phyloP scores from a whole-genome alignment of 2,113 vertebrate genomes.

The Rhinopomastus cyanomelas region DNA sequence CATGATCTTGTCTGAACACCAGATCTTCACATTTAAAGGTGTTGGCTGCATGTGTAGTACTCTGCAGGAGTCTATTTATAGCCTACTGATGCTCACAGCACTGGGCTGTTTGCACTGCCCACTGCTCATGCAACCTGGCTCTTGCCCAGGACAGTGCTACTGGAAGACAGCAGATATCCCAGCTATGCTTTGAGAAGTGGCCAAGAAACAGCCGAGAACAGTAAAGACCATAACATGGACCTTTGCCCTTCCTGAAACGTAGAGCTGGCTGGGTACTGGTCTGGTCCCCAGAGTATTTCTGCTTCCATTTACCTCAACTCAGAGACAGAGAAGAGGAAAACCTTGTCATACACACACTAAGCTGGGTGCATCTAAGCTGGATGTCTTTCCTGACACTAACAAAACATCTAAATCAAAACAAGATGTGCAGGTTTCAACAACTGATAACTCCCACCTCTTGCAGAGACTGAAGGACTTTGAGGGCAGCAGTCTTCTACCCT shows the following conservation, averaged over 20 bases:
- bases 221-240: not conserved
- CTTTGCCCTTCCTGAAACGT: slow-evolving; percentile 33
- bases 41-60: not conserved
- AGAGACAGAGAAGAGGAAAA: not conserved
- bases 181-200: not conserved
- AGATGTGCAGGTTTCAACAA: not conserved
- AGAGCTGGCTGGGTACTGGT: slow-evolving; percentile 6
- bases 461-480: not conserved
- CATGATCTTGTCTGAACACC: not conserved
- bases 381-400: not conserved
- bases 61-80: not conserved
- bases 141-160: not conserved
- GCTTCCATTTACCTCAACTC: slow-evolving; percentile 11
- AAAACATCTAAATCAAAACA: not conserved
- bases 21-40: not conserved
- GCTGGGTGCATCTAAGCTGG: not conserved
- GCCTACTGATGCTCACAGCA: not conserved
- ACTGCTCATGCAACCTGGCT: not conserved
- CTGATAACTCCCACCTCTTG: not conserved
- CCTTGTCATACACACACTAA: not conserved
- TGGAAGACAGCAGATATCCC: not conserved
- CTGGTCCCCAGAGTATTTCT: not conserved
- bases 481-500: not conserved
- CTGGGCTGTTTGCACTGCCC: not conserved
- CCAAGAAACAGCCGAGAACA: not conserved